Evolutionary conservation across 1,140 invertebrate species (phyloP).

Genomic region (Stenopsyche tienmushanensis): DNA sequence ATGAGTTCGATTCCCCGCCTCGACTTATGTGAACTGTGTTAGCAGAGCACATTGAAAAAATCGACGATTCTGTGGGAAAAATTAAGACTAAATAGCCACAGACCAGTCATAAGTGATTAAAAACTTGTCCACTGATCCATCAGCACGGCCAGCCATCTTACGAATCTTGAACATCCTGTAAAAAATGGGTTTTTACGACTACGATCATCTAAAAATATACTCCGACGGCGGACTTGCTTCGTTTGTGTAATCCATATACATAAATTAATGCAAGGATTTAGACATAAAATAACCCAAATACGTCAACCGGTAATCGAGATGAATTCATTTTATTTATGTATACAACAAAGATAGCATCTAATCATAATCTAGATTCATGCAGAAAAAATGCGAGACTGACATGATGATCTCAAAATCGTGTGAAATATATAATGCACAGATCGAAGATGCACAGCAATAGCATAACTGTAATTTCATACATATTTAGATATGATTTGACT

Average conservation of each 20-base stretch:
- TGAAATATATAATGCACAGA: too few species aligned
- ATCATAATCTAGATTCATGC: too few species aligned
- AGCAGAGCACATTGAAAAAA: slow-evolving; percentile 27
- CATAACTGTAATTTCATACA: too few species aligned
- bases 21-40: slow-evolving; percentile 30
- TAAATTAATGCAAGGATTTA: background rate
- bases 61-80: slow-evolving; percentile 34
- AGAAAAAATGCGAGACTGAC: too few species aligned
- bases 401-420: too few species aligned
- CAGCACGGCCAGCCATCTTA: background rate
- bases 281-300: background rate
- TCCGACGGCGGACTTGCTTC: too few species aligned
- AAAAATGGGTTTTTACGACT: background rate
- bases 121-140: background rate
- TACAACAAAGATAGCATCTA: background rate
- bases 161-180: background rate
- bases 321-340: background rate
- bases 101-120: slow-evolving; percentile 17
- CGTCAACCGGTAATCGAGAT: too few species aligned
- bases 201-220: background rate
- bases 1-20: slow-evolving; percentile 11
- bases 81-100: background rate
- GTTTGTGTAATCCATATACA: background rate
- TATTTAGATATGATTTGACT: too few species aligned
- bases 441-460: too few species aligned